These are phyloP conservation scores for Cantharis rustica DNA, from an alignment of 2,888 invertebrate species.

Conservation along the genomic window DNA sequence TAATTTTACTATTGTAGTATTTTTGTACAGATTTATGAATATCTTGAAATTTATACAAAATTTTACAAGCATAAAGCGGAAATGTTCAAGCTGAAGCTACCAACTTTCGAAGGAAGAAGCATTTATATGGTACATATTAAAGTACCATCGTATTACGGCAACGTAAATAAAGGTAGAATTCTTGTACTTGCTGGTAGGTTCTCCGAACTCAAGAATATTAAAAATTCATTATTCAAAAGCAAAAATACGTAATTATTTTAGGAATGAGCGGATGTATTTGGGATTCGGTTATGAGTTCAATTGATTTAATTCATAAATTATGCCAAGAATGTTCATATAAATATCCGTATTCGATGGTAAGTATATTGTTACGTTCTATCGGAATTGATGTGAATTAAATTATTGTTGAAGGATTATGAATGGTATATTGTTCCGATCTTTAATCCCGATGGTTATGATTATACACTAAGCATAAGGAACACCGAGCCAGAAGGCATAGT, in stretches of 20 bases:
- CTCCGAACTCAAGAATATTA: neutral
- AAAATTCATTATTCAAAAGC: neutral
- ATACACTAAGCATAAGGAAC: conserved; percentile 56
- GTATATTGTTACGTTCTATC: neutral
- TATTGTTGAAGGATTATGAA: conserved; percentile 50
- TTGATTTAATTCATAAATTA: conserved; percentile 8
- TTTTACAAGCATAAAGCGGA: neutral
- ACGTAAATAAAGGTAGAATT: neutral
- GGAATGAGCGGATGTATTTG: neutral
- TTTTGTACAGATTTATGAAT: neutral
- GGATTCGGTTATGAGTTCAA: conserved; percentile 1
- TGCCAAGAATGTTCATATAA: neutral
- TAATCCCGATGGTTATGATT: conserved; percentile 76
- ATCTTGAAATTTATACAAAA: neutral
- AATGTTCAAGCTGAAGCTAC: neutral
- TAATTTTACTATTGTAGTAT: neutral
- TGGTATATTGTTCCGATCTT: conserved; percentile 77
- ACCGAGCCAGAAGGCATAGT: accelerated
- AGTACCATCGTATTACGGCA: neutral
- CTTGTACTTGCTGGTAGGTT: neutral
- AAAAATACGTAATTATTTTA: neutral
- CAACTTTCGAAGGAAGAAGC: neutral
- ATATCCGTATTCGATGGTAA: neutral
- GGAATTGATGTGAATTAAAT: neutral
- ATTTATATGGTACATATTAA: neutral